Percentiles rank a stretch among this genome's conserved stretches.
Conservation (phyloP, 2,888 invertebrate genomes). For the Epinotia ramella region DNA sequence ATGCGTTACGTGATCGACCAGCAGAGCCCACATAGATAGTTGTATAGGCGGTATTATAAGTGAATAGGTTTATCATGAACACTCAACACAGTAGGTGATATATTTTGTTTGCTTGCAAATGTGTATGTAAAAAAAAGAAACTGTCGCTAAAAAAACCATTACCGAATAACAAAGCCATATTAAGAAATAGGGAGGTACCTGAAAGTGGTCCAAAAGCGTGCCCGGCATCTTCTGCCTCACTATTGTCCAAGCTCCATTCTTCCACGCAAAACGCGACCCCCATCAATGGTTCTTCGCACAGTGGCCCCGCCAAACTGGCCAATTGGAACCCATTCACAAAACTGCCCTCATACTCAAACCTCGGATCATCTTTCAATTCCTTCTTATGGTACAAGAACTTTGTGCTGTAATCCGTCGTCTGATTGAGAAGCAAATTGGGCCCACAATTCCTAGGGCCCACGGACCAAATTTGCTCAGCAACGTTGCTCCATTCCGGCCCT, state of each 20-base stretch:
- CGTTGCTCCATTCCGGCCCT: conserved; percentile 81
- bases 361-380: conserved; percentile 79
- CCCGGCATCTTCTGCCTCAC: conserved; percentile 69
- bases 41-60: too few species aligned
- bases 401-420: conserved; percentile 87
- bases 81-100: too few species aligned
- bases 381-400: conserved; percentile 73
- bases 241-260: conserved; percentile 89
- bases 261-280: conserved; percentile 96
- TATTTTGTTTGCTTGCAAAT: too few species aligned
- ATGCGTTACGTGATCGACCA: too few species aligned
- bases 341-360: conserved; percentile 89
- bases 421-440: conserved; percentile 95
- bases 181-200: conserved; percentile 65
- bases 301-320: conserved; percentile 94
- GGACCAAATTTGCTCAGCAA: conserved; percentile 92
- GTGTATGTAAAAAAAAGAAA: too few species aligned
- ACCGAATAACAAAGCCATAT: too few species aligned
- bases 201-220: conserved; percentile 84
- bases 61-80: too few species aligned
- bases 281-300: conserved; percentile 98
- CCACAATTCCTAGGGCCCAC: conserved; percentile 96
- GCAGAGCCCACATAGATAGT: too few species aligned
- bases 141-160: too few species aligned
- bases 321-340: conserved; percentile 95